These are phyloP conservation scores for Paradisaea rubra DNA, from an alignment of 2,113 vertebrate species.

Conservation along the genomic window DNA sequence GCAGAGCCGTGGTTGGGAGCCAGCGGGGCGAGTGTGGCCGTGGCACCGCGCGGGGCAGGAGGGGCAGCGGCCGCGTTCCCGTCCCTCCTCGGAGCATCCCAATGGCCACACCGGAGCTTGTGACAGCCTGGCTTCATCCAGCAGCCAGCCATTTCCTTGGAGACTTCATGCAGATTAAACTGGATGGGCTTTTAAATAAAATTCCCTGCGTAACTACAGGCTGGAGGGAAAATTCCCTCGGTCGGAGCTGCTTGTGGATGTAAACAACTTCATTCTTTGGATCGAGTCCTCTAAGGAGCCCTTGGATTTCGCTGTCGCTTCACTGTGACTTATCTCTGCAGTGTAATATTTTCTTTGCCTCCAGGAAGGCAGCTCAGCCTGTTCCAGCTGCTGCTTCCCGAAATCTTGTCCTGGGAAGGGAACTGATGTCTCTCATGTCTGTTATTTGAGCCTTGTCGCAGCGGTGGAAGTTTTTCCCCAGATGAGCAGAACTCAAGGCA, in stretches of 20 bases:
- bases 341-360: neutral
- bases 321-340: neutral
- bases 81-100: neutral
- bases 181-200: neutral
- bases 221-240: neutral
- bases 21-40: neutral
- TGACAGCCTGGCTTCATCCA: neutral
- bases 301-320: neutral
- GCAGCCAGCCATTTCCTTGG: neutral
- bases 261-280: neutral
- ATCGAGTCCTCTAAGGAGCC: neutral
- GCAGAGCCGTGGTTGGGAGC: neutral
- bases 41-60: neutral
- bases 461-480: neutral
- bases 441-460: too few species aligned
- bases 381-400: neutral
- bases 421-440: fast-evolving
- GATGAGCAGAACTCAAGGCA: neutral
- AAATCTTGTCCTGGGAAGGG: neutral
- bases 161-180: neutral
- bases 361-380: neutral
- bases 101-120: neutral
- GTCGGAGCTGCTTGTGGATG: neutral
- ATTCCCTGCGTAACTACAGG: neutral
- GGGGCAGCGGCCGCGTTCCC: neutral